A percentile compares a stretch with the other conserved stretches of the same genome.
Evolutionary conservation across 2,113 vertebrate species (phyloP).

Genomic region (Aleadryas rufinucha): DNA sequence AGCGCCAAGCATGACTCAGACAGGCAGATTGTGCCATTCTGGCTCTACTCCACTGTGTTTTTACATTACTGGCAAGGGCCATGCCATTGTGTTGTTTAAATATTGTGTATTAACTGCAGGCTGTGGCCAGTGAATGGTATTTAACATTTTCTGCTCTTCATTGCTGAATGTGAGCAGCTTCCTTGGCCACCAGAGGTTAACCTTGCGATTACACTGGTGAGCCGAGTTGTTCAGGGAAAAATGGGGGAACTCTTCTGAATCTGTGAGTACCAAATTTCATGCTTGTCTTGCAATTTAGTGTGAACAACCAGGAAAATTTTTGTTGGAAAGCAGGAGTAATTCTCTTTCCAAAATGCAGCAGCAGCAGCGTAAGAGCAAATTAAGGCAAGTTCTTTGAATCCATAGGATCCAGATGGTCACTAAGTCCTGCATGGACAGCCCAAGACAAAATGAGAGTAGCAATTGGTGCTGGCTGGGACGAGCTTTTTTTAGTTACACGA

Average conservation of each 20-base stretch:
- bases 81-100: conserved; percentile 60
- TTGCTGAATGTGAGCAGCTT: neutral
- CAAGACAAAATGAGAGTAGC: neutral
- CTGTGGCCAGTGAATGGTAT: conserved; percentile 32
- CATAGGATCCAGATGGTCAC: neutral
- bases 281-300: neutral
- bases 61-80: conserved; percentile 55
- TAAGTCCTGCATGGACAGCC: neutral
- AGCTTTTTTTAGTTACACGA: neutral
- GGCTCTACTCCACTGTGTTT: conserved; percentile 31
- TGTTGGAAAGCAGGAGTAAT: neutral
- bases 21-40: conserved; percentile 48
- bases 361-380: neutral
- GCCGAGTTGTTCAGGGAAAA: neutral
- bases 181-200: conserved; percentile 5
- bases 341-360: conserved; percentile 1
- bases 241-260: neutral
- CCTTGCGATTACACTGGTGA: neutral
- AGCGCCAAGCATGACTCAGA: conserved; percentile 34
- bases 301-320: neutral
- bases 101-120: conserved; percentile 57
- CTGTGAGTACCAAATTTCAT: neutral
- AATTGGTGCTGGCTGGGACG: neutral
- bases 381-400: neutral
- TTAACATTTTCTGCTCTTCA: conserved; percentile 35